Evolutionary conservation across 2,888 invertebrate species (phyloP), one percentile per base, ranked within the genome.

Genomic region (Geotrupes spiniger): DNA sequence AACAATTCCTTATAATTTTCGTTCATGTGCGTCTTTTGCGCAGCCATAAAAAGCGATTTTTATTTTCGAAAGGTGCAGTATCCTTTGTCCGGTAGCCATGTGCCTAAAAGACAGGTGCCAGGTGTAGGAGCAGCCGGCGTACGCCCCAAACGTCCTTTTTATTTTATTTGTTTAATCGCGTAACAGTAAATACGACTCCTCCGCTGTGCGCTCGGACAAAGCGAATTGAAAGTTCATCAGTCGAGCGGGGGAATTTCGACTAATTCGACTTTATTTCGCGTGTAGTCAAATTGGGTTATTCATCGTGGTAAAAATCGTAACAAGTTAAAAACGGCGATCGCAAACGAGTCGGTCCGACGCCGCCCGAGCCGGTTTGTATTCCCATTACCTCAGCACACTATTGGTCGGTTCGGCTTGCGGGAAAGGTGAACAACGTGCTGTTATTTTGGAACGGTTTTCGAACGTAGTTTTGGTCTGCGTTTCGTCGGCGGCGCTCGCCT

Each of bases 351-450:
- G 14, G 2, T 14, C 6, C 33, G 33, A 33, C 15, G 33, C 21
- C 4, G 4, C 21, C 4, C 21, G 21, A 21, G 6, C 21, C 21
- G 21, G 9, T 33, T 14, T 10, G 11, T 33, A 12, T 12, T 33
- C 15, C 14, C 33, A 14, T 46, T 46, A 40, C 36, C 46, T 16
- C 31, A 33, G 40, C 44, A 29, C 28, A 43, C 55, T 42, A 55
- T 53, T 53, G 56, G 56, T 53, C 27, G 36, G 37, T 42, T 41
- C 33, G 17, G 36, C 51, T 53, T 47, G 33, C 38, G 52, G 45
- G 53, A 56, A 56, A 56, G 56, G 56, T 56, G 52, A 46, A 51
- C 51, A 48, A 46, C 49, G 44, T 49, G 51, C 48, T 45, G 48
- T 55, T 47, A 42, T 26, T 45, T 46, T 49, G 43, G 50, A 55